These are phyloP conservation scores for Barypeithes pellucidus DNA, from an alignment of 2,888 invertebrate species.

Conservation along the genomic window DNA sequence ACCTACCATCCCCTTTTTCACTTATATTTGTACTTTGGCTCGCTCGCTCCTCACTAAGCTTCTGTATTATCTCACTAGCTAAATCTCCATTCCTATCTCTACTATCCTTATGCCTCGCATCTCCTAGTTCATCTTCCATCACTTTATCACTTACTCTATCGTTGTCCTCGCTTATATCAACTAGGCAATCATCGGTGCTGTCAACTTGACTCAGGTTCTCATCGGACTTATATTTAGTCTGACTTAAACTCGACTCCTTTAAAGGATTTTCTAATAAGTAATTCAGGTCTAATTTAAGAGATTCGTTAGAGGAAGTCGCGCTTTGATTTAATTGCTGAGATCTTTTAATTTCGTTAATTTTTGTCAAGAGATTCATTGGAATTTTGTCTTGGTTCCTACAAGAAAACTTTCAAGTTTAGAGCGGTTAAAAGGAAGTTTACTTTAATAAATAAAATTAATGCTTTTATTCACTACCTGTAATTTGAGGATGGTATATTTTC, in stretches of 20 bases:
- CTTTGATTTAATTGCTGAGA: conserved; percentile 44
- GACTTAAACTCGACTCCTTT: conserved; percentile 25
- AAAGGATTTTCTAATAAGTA: conserved; percentile 57
- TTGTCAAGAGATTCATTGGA: conserved; percentile 77
- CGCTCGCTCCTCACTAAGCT: conserved; percentile 15
- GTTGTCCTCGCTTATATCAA: conserved; percentile 50
- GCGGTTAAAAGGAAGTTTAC: neutral
- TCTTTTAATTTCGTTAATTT: conserved; percentile 61
- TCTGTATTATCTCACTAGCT: conserved; percentile 20
- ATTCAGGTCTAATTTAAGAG: conserved; percentile 59
- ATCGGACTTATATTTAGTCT: conserved; percentile 37
- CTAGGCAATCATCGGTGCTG: conserved; percentile 65
- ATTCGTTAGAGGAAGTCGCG: conserved; percentile 45
- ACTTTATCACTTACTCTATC: neutral
- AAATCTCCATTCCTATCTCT: neutral
- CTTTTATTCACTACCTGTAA: conserved; percentile 36
- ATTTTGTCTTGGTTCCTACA: conserved; percentile 73
- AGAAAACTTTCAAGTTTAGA: neutral
- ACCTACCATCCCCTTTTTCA: conserved; percentile 10
- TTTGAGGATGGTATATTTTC: conserved; percentile 73
- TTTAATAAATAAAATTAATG: neutral
- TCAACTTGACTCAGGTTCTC: conserved; percentile 62
- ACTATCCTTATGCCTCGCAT: neutral
- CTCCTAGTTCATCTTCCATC: conserved; percentile 6
- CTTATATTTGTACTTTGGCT: neutral